Percentiles rank a stretch among this genome's conserved stretches.
Conservation (phyloP, 2,888 invertebrate genomes). For the Caenorhabditis panamensis region DNA sequence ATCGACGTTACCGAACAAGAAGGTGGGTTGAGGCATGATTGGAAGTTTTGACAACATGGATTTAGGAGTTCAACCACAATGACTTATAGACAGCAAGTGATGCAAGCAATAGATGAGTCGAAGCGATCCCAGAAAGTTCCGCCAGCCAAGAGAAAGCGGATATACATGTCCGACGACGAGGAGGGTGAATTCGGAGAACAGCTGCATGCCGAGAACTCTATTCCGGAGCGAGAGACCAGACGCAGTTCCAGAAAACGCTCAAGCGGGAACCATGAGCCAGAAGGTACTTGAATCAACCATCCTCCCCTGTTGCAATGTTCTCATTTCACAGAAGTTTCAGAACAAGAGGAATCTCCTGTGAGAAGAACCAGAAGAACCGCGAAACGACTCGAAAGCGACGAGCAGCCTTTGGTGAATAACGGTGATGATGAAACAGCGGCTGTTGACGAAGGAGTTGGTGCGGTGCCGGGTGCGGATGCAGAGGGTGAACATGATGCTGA, state of each 20-base stretch:
- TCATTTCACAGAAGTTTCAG: slow-evolving; percentile 20
- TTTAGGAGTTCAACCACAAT: slow-evolving; percentile 29
- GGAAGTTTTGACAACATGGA: too few relatives aligned
- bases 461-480: slow-evolving; percentile 11
- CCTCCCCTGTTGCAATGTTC: background rate
- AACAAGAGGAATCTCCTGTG: slow-evolving; percentile 39
- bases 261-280: slow-evolving; percentile 21
- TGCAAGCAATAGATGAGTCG: slow-evolving; percentile 47
- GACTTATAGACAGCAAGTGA: slow-evolving; percentile 48
- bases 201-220: slow-evolving; percentile 15
- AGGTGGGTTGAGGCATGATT: slow-evolving; percentile 14
- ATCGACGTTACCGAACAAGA: slow-evolving; percentile 19
- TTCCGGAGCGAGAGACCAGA: slow-evolving; percentile 15
- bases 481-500: slow-evolving; percentile 41
- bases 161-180: slow-evolving; percentile 52
- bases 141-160: slow-evolving; percentile 43
- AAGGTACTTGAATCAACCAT: background rate
- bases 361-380: slow-evolving; percentile 20
- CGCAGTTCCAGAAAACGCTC: slow-evolving; percentile 39
- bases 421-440: slow-evolving; percentile 6
- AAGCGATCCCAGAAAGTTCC: slow-evolving; percentile 28
- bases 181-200: slow-evolving; percentile 32
- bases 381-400: slow-evolving; percentile 16
- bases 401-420: slow-evolving; percentile 22
- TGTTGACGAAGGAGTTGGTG: slow-evolving; percentile 22